A percentile compares a stretch with the other conserved stretches of the same genome.
Evolutionary conservation across 2,113 vertebrate species (phyloP).

Genomic region (Hypocryptadius cinnamomeus): DNA sequence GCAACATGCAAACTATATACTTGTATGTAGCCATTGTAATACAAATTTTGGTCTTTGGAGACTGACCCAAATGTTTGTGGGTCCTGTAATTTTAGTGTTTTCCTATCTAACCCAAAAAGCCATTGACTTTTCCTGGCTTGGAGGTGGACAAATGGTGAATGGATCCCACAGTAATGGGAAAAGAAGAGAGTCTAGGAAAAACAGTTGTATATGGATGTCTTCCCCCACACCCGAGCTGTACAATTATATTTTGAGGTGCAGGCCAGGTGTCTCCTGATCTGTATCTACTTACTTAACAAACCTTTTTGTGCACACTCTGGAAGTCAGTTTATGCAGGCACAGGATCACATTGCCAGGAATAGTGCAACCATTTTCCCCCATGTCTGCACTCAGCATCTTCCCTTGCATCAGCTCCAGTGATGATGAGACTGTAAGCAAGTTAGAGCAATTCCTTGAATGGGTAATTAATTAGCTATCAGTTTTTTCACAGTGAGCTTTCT

Average conservation of each 20-base stretch:
- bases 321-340: background rate
- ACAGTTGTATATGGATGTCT: background rate
- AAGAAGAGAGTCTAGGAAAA: background rate
- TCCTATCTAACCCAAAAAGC: background rate
- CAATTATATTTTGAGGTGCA: background rate
- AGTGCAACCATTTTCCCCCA: background rate
- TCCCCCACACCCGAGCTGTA: background rate
- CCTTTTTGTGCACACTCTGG: background rate
- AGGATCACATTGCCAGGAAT: background rate
- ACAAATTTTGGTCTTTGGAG: background rate
- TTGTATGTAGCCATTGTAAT: background rate
- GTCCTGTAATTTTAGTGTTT: background rate
- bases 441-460: background rate
- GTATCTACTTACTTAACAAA: background rate
- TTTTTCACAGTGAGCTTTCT: background rate
- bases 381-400: background rate
- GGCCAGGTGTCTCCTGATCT: background rate
- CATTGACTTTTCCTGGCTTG: background rate
- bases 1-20: background rate
- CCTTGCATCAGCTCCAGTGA: background rate
- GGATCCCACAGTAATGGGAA: background rate
- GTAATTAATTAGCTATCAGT: background rate
- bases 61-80: background rate
- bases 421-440: background rate
- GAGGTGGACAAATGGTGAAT: background rate